A percentile compares a stretch with the other conserved stretches of the same genome.
Conservation (phyloP, 2,797 vertebrate genomes). For the Pagetopsis macropterus region DNA sequence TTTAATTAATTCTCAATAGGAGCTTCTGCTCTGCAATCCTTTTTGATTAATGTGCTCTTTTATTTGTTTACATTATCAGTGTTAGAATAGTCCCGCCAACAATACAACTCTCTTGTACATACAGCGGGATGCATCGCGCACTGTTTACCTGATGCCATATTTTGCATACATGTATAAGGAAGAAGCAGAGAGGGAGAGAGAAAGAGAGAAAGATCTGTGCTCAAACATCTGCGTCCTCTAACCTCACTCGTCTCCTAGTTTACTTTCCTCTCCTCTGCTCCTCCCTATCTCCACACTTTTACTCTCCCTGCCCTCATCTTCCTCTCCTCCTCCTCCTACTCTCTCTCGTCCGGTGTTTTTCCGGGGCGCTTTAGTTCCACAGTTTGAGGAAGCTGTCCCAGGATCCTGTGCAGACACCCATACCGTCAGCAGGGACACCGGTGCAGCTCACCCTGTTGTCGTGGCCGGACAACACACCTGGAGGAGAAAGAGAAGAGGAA, state of each 20-base stretch:
- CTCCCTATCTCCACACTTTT: slow-evolving; percentile 17
- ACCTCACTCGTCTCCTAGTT: slow-evolving; percentile 12
- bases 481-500: neutral
- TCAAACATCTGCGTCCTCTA: slow-evolving; percentile 15
- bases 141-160: slow-evolving; percentile 45
- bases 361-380: slow-evolving; percentile 88
- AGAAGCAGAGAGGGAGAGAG: slow-evolving; percentile 45
- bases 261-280: neutral
- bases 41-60: slow-evolving; percentile 54
- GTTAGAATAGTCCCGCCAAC: slow-evolving; percentile 24
- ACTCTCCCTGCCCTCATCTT: neutral
- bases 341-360: slow-evolving; percentile 1
- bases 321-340: neutral
- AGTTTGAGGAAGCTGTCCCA: slow-evolving; percentile 99
- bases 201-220: slow-evolving; percentile 16
- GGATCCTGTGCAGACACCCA: slow-evolving; percentile 96
- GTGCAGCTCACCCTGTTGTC: slow-evolving; percentile 98
- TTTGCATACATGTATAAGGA: slow-evolving; percentile 59
- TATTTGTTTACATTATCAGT: slow-evolving; percentile 2
- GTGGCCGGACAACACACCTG: slow-evolving; percentile 91
- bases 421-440: slow-evolving; percentile 91
- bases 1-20: slow-evolving; percentile 56
- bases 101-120: slow-evolving; percentile 39
- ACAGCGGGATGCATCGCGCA: slow-evolving; percentile 42
- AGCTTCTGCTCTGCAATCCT: slow-evolving; percentile 42